Evolutionary conservation across 2,797 vertebrate species (phyloP).

Genomic region (Sciurus vulgaris): DNA sequence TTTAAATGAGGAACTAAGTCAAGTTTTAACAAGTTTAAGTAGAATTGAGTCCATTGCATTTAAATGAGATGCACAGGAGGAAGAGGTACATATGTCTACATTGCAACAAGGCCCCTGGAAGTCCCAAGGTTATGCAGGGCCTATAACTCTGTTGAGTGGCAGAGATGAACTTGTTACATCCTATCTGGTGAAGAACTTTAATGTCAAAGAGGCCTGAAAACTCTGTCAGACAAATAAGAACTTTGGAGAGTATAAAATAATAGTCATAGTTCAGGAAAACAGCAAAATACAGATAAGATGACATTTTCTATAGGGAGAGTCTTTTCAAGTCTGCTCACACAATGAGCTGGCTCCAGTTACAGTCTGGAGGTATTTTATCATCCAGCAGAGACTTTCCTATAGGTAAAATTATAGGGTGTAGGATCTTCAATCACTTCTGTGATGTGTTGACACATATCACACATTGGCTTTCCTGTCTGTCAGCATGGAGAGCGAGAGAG

Average conservation of each 20-base stretch:
- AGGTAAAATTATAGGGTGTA: not conserved
- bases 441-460: not conserved
- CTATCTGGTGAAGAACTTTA: not conserved
- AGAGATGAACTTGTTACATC: conserved; percentile 32
- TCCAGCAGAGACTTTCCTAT: not conserved
- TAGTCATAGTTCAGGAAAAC: conserved; percentile 34
- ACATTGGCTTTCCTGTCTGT: not conserved
- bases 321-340: conserved; percentile 26
- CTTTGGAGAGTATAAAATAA: conserved; percentile 57
- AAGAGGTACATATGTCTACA: not conserved
- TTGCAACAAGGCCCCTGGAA: conserved; percentile 1
- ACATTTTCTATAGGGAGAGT: not conserved
- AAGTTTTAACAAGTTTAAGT: conserved; percentile 53
- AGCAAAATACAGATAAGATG: conserved; percentile 41
- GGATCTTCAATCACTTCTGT: not conserved
- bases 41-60: not conserved
- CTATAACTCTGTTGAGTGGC: not conserved
- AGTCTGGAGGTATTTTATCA: not conserved
- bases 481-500: too few relatives aligned
- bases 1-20: conserved; percentile 32
- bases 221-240: conserved; percentile 42
- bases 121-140: not conserved
- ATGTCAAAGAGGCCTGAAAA: not conserved
- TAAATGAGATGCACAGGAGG: not conserved
- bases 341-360: not conserved